phyloP scores from a whole-genome alignment of 2,113 vertebrate genomes.

The Grallaria varia region DNA sequence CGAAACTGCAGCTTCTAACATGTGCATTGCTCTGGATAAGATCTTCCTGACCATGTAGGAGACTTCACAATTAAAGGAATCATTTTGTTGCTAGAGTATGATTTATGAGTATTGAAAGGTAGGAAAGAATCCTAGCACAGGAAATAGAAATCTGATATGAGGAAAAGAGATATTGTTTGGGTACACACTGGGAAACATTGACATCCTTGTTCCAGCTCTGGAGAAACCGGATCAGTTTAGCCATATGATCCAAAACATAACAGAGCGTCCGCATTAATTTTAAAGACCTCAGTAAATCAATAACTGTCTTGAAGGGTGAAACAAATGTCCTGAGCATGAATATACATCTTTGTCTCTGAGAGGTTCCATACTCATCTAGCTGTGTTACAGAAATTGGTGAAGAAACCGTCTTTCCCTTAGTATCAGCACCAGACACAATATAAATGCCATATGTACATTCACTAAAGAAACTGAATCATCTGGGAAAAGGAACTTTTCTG shows the following conservation, averaged over 20 bases:
- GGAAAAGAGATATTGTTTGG: background rate
- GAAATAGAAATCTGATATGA: background rate
- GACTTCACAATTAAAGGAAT: background rate
- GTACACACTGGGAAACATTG: background rate
- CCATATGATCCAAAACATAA: background rate
- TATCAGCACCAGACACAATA: background rate
- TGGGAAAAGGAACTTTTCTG: background rate
- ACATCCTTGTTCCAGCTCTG: background rate
- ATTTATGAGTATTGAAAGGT: constrained; percentile 8
- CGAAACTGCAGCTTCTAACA: background rate
- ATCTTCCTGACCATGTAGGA: constrained; percentile 1
- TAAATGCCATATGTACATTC: background rate
- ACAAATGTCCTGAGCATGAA: background rate
- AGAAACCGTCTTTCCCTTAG: background rate
- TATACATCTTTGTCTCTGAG: background rate
- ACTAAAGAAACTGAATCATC: background rate
- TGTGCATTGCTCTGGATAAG: background rate
- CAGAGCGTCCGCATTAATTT: background rate
- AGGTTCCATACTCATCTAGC: background rate
- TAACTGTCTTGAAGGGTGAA: background rate
- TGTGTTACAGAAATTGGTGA: background rate
- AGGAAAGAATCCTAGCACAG: background rate
- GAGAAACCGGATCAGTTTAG: background rate
- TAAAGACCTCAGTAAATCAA: background rate
- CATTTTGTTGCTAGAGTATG: background rate